Evolutionary conservation across 2,797 vertebrate genomes (phyloP).

Genomic region (Mormyrops attenuatus): DNA sequence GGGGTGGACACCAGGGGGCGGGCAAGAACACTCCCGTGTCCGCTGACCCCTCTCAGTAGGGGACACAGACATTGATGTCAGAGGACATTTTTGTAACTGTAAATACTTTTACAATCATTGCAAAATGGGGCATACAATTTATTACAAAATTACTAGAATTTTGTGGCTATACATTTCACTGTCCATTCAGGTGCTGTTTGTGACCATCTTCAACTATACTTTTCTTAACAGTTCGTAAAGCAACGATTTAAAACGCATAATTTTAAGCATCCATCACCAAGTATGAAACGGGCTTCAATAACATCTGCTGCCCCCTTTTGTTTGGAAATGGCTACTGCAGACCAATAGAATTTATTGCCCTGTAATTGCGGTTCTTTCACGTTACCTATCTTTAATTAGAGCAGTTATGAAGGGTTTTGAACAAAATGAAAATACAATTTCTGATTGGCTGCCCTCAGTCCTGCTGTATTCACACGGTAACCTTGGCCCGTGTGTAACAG

Average conservation of each 20-base stretch:
- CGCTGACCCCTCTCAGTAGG: background rate
- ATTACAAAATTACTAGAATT: background rate
- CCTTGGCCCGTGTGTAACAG: background rate
- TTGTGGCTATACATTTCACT: background rate
- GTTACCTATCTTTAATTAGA: background rate
- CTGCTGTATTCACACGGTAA: background rate
- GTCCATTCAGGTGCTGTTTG: background rate
- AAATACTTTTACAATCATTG: background rate
- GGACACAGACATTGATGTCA: background rate
- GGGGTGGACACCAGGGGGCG: background rate
- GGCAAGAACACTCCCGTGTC: background rate
- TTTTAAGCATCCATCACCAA: background rate
- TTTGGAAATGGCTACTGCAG: background rate
- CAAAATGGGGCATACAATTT: background rate
- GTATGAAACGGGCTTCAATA: background rate
- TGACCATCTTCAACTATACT: background rate
- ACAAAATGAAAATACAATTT: background rate
- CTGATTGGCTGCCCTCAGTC: background rate
- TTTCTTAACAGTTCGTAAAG: background rate
- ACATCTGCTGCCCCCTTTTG: constrained; percentile 11
- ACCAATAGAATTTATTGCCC: background rate
- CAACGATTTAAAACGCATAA: background rate
- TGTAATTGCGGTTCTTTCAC: background rate
- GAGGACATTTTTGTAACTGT: background rate
- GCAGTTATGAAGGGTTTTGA: background rate